These are phyloP conservation scores for Lasiommata megera DNA, from an alignment of 2,888 invertebrate genomes.

Conservation along the genomic window DNA sequence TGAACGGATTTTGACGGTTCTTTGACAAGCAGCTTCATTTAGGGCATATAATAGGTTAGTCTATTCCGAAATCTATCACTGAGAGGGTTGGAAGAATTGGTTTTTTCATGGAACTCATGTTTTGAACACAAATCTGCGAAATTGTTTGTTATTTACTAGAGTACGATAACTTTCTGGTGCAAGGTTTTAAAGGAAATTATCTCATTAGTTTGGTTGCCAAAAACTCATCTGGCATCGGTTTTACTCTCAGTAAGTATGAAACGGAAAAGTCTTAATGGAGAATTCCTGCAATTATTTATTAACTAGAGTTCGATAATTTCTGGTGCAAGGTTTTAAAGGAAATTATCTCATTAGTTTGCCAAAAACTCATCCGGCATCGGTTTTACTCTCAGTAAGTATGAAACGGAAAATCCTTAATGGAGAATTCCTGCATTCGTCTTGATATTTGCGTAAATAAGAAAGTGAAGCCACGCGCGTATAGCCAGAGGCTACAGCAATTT, in stretches of 20 bases:
- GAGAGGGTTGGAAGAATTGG: too few relatives aligned
- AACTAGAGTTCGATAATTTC: too few relatives aligned
- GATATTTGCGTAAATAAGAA: conserved; percentile 5
- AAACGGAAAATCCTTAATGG: conserved; percentile 3
- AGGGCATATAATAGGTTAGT: too few relatives aligned
- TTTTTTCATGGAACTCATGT: too few relatives aligned
- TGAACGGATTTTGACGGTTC: too few relatives aligned
- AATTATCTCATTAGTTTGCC: not conserved
- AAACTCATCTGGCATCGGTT: not conserved
- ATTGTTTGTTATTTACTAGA: too few relatives aligned
- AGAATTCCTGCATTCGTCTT: conserved; percentile 2
- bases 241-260: conserved; percentile 1
- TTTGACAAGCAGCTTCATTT: too few relatives aligned
- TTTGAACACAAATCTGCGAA: too few relatives aligned
- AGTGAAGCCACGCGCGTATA: not conserved
- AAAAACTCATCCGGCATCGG: not conserved
- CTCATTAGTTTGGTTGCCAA: not conserved
- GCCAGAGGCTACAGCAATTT: conserved; percentile 1
- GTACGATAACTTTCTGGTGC: too few relatives aligned
- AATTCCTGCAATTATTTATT: not conserved
- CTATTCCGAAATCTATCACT: too few relatives aligned
- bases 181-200: too few relatives aligned
- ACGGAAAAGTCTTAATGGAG: conserved; percentile 1
- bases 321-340: too few relatives aligned
- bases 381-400: conserved; percentile 2